These are phyloP conservation scores for Arctocebus calabarensis DNA, from an alignment of 2,797 vertebrate species.

Conservation along the genomic window DNA sequence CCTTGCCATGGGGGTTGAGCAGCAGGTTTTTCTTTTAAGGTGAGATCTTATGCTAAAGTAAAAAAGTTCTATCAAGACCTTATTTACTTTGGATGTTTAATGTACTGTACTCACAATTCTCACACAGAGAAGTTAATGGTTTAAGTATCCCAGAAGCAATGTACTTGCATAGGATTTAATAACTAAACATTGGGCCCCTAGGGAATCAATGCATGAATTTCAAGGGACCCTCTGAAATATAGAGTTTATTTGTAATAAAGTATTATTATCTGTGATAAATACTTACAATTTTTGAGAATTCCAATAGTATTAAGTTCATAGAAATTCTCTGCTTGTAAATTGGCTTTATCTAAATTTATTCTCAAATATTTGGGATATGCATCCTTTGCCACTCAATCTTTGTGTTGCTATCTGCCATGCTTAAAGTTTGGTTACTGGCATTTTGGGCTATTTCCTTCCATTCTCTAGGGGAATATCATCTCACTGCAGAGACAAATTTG, in stretches of 20 bases:
- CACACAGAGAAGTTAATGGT: neutral
- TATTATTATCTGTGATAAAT: neutral
- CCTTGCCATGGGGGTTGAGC: neutral
- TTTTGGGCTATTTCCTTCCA: neutral
- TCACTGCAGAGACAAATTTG: slow-evolving; percentile 39
- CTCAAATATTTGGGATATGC: neutral
- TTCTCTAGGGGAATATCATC: neutral
- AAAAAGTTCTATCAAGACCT: slow-evolving; percentile 24
- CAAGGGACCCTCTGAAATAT: neutral
- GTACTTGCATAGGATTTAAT: neutral
- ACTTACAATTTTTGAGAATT: slow-evolving; percentile 35
- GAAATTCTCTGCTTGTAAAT: neutral
- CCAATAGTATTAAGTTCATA: neutral
- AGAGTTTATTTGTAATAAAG: neutral
- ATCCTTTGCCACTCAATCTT: neutral
- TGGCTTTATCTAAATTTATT: neutral
- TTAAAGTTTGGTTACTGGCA: neutral
- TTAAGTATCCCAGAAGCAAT: neutral
- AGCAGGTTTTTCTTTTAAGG: neutral
- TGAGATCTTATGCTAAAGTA: slow-evolving; percentile 59
- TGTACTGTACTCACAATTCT: neutral
- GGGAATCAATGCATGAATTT: neutral
- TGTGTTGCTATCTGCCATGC: neutral
- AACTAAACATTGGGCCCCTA: neutral
- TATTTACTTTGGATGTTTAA: neutral